Percentiles rank a stretch among this genome's conserved stretches.
Evolutionary conservation across 2,888 invertebrate species (phyloP).

Genomic region (Listrodromus nycthemerus): DNA sequence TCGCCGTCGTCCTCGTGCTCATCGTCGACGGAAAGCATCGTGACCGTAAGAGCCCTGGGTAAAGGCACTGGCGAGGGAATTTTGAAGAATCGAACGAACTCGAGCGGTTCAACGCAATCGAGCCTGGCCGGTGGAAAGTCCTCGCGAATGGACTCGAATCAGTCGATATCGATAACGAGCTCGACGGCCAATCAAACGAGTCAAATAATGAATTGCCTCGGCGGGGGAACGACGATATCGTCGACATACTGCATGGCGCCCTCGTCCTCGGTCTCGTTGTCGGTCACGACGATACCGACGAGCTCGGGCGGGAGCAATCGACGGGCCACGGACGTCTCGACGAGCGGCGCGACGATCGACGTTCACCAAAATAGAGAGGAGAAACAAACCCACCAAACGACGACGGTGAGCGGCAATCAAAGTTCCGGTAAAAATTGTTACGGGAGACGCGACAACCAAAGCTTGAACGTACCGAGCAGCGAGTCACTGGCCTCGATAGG

Average conservation of each 20-base stretch:
- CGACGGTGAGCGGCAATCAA: conserved; percentile 48
- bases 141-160: conserved; percentile 42
- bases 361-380: conserved; percentile 13
- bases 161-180: conserved; percentile 41
- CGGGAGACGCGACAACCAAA: conserved; percentile 58
- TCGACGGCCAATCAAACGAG: conserved; percentile 49
- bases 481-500: conserved; percentile 74
- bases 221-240: conserved; percentile 59
- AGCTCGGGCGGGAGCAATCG: conserved; percentile 3
- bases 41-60: conserved; percentile 38
- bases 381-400: not conserved
- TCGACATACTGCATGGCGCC: conserved; percentile 43
- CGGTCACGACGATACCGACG: conserved; percentile 49
- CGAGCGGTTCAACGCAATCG: conserved; percentile 25
- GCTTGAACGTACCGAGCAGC: conserved; percentile 62
- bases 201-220: conserved; percentile 63
- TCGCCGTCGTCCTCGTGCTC: conserved; percentile 49
- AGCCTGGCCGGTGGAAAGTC: conserved; percentile 32
- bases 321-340: too few species aligned
- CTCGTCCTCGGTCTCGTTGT: conserved; percentile 58
- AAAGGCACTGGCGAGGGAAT: conserved; percentile 40
- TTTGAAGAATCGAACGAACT: conserved; percentile 43
- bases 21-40: conserved; percentile 33
- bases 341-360: not conserved
- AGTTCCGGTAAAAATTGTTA: conserved; percentile 57